phyloP scores from a whole-genome alignment of 2,797 vertebrate species.

The Ptychobarbus kaznakovi region DNA sequence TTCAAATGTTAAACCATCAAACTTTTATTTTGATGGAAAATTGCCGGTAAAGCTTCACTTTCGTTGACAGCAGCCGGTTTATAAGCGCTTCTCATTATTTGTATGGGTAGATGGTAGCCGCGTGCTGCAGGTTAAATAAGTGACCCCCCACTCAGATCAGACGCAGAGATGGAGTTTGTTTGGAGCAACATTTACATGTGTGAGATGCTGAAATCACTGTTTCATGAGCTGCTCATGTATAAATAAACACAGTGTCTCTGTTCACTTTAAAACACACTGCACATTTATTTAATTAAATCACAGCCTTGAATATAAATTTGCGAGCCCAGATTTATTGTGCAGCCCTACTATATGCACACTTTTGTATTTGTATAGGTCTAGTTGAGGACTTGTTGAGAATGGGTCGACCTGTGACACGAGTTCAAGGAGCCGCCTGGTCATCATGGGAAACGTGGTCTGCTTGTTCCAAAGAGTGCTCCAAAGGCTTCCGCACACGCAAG shows the following conservation, averaged over 20 bases:
- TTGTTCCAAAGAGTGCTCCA: constrained; percentile 90
- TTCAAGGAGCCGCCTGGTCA: constrained; percentile 83
- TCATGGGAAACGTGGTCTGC: constrained; percentile 91
- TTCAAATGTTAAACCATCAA: background rate
- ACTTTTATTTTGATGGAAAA: background rate
- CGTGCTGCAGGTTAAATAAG: background rate
- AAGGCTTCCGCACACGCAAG: constrained; percentile 89
- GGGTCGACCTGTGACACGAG: constrained; percentile 60
- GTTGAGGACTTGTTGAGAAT: constrained; percentile 74
- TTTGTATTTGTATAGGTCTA: constrained; percentile 66
- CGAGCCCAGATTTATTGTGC: background rate
- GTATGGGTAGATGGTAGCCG: background rate
- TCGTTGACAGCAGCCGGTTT: background rate
- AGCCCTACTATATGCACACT: background rate
- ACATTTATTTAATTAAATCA: background rate
- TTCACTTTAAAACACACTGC: background rate
- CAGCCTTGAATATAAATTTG: background rate
- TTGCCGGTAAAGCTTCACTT: background rate
- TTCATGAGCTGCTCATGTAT: background rate
- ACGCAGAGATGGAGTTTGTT: background rate
- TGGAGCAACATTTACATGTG: background rate
- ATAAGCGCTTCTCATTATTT: background rate
- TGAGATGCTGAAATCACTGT: background rate
- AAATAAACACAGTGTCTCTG: background rate
- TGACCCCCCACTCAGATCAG: background rate